A percentile compares a stretch with the other conserved stretches of the same genome.
Evolutionary conservation across 2,888 invertebrate species (phyloP).

Genomic region (Agrotis clavis): DNA sequence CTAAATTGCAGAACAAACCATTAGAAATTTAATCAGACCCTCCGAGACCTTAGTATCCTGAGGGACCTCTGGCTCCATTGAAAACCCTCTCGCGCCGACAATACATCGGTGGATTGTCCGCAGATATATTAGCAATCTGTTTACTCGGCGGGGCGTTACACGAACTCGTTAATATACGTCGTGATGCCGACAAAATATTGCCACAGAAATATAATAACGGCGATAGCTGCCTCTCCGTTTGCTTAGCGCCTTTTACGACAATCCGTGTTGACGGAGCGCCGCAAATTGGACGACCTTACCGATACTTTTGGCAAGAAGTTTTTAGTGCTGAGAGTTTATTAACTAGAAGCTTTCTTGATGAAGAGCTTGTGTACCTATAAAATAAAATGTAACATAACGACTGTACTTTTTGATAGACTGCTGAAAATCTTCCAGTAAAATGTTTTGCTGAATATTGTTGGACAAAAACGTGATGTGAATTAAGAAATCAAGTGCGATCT

Average conservation of each 20-base stretch:
- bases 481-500: too few relatives aligned
- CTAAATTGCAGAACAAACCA: constrained; percentile 31
- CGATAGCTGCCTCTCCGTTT: constrained; percentile 65
- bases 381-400: constrained; percentile 42
- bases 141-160: constrained; percentile 80
- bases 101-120: constrained; percentile 64
- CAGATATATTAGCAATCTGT: constrained; percentile 81
- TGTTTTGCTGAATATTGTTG: neutral
- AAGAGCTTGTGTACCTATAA: constrained; percentile 45
- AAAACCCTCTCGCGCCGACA: constrained; percentile 53
- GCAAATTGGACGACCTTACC: constrained; percentile 54
- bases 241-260: constrained; percentile 65
- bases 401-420: constrained; percentile 16
- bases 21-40: constrained; percentile 41
- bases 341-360: constrained; percentile 32
- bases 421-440: constrained; percentile 2
- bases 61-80: constrained; percentile 45
- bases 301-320: constrained; percentile 60
- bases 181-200: constrained; percentile 76
- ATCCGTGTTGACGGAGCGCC: constrained; percentile 60
- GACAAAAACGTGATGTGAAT: constrained; percentile 1
- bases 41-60: constrained; percentile 35
- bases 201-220: constrained; percentile 75
- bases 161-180: constrained; percentile 80
- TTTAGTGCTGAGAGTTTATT: constrained; percentile 53